phyloP scores from a whole-genome alignment of 23 tunicate species.

The Diplosoma virens region DNA sequence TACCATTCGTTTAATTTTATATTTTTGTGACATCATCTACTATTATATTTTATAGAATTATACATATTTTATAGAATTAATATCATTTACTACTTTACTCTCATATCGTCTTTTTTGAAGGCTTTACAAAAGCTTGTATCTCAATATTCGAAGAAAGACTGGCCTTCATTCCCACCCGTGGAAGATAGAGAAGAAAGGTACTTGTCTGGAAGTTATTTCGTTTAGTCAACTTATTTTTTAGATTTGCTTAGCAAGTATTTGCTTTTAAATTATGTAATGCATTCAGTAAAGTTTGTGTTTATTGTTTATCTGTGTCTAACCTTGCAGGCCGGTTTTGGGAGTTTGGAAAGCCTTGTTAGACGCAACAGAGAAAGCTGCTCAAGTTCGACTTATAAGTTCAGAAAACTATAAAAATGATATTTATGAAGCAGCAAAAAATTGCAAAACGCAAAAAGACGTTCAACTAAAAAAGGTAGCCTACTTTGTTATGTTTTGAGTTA shows the following conservation, averaged over 20 bases:
- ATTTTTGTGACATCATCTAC: no score
- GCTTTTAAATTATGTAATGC: not conserved
- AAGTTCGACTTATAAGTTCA: conserved; percentile 58
- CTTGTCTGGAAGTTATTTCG: not conserved
- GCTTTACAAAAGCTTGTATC: conserved; percentile 74
- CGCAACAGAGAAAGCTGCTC: conserved; percentile 78
- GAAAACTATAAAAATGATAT: conserved; percentile 82
- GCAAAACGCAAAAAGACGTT: conserved; percentile 60
- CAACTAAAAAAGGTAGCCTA: conserved; percentile 86
- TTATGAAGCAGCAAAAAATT: conserved; percentile 81
- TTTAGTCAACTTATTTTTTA: not conserved
- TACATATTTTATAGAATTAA: not conserved
- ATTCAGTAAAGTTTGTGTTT: not conserved
- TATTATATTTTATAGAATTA: not conserved
- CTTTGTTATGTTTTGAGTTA: no score
- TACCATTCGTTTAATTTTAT: no score
- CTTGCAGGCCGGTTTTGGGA: conserved; percentile 49
- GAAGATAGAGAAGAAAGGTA: conserved; percentile 27
- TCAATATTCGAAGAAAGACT: conserved; percentile 60
- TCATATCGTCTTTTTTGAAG: not conserved
- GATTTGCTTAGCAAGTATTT: not conserved
- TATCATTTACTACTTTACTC: not conserved
- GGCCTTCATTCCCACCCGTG: not conserved
- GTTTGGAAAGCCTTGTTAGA: conserved; percentile 81
- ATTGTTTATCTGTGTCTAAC: not conserved